Conservation (phyloP, 1,140 invertebrate species). For the Saccostrea echinata region DNA sequence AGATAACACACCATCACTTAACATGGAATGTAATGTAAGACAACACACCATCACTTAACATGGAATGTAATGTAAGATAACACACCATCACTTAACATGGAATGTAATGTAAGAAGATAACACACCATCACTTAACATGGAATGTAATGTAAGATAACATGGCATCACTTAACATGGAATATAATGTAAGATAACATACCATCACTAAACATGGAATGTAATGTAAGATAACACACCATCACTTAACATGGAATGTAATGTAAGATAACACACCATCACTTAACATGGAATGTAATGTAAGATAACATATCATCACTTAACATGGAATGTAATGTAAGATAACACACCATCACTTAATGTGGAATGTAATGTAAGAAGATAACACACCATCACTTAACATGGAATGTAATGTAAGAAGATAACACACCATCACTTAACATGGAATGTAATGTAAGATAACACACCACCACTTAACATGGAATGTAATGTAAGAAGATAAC, state of each 20-base stretch:
- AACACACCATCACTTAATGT: background rate
- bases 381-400: conserved; percentile 75
- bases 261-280: background rate
- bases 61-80: background rate
- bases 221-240: conserved; percentile 68
- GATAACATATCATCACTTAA: conserved; percentile 70
- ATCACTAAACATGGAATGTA: background rate
- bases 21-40: conserved; percentile 69
- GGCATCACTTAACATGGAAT: conserved; percentile 75
- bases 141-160: conserved; percentile 9
- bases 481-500: conserved; percentile 68
- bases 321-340: conserved; percentile 69
- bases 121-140: background rate
- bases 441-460: background rate
- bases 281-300: background rate
- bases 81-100: conserved; percentile 75
- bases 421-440: background rate
- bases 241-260: conserved; percentile 71
- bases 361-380: background rate
- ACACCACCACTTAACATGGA: conserved; percentile 74
- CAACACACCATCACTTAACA: background rate
- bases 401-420: conserved; percentile 66
- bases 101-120: conserved; percentile 68
- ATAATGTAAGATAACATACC: conserved; percentile 54
- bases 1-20: conserved; percentile 70